Conservation (phyloP, 2,113 vertebrate species). For the Cardinalis cardinalis region DNA sequence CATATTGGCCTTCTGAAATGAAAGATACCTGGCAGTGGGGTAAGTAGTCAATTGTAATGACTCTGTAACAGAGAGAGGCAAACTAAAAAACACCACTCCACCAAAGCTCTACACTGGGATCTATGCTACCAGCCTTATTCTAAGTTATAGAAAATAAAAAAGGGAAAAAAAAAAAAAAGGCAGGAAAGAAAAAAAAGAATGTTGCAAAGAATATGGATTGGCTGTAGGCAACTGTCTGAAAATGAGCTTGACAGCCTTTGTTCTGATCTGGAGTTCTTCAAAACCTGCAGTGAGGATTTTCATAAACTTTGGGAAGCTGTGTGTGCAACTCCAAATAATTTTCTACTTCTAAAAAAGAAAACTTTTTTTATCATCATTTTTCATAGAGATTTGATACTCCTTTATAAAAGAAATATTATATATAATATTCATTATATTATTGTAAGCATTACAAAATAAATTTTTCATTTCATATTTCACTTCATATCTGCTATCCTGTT, state of each 20-base stretch:
- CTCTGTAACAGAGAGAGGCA: not conserved
- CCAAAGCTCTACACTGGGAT: not conserved
- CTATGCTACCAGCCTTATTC: not conserved
- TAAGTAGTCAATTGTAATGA: not conserved
- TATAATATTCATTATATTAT: not conserved
- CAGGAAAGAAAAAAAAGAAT: not conserved
- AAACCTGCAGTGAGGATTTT: not conserved
- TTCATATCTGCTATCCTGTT: not conserved
- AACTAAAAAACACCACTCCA: not conserved
- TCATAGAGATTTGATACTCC: too few species aligned
- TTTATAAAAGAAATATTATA: not conserved
- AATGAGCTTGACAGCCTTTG: not conserved
- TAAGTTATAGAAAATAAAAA: not conserved
- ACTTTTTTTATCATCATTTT: not conserved
- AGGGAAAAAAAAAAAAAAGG: fast-evolving
- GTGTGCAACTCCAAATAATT: not conserved
- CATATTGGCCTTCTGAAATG: not conserved
- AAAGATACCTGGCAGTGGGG: not conserved
- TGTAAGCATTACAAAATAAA: not conserved
- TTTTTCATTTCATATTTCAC: not conserved
- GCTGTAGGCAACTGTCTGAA: not conserved
- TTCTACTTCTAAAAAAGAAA: not conserved
- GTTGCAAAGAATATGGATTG: not conserved
- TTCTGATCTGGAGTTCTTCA: not conserved
- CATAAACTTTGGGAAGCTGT: not conserved